These are phyloP conservation scores for Liposcelis brunnea DNA, from an alignment of 2,888 invertebrate species.

Conservation along the genomic window DNA sequence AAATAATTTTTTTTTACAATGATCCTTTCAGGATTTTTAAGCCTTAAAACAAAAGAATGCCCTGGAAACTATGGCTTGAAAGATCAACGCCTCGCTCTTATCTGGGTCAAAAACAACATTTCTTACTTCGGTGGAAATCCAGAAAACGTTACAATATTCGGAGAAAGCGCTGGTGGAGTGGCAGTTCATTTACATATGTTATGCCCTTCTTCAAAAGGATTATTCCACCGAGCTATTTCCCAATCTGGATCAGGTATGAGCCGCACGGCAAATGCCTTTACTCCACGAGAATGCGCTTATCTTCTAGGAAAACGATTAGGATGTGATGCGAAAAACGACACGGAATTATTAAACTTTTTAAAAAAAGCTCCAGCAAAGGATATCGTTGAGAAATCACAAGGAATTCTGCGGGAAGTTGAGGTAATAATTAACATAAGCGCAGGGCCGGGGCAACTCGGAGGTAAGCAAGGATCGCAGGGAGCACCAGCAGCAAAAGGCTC, in stretches of 20 bases:
- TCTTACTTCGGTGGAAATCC: constrained; percentile 62
- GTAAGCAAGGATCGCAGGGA: too few species aligned
- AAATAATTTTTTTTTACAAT: too few species aligned
- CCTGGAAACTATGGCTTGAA: constrained; percentile 61
- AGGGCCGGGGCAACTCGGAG: too few species aligned
- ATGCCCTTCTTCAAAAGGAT: constrained; percentile 24
- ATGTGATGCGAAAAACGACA: constrained; percentile 4
- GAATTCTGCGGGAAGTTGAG: too few species aligned
- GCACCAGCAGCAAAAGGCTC: too few species aligned
- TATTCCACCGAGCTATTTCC: constrained; percentile 13
- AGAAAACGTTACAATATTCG: constrained; percentile 49
- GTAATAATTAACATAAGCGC: too few species aligned
- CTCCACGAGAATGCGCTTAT: background rate
- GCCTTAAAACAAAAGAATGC: constrained; percentile 49
- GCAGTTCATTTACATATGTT: constrained; percentile 50
- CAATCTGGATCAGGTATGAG: constrained; percentile 2
- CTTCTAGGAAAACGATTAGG: constrained; percentile 16
- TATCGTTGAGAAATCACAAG: background rate
- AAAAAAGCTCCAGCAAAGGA: background rate
- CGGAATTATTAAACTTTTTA: background rate
- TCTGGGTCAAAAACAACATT: constrained; percentile 58
- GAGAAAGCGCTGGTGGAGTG: constrained; percentile 62
- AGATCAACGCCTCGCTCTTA: constrained; percentile 50
- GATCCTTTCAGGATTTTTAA: constrained; percentile 46
- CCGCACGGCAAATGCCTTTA: background rate